These are phyloP conservation scores for Melanargia galathea DNA, from an alignment of 2,888 invertebrate genomes.

Conservation along the genomic window DNA sequence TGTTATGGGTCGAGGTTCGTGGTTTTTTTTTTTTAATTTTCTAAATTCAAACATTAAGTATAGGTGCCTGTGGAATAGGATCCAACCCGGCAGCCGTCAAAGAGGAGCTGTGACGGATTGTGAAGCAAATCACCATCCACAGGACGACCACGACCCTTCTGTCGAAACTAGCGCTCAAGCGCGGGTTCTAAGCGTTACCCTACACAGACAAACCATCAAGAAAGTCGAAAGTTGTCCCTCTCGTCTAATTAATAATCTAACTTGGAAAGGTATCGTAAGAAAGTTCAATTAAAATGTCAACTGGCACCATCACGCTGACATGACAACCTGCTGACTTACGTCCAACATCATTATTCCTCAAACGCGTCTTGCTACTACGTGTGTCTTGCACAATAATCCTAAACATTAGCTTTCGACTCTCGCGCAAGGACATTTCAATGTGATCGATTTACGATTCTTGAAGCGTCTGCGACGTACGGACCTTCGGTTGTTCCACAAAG, in stretches of 20 bases:
- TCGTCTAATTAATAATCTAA: constrained; percentile 22
- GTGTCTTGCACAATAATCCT: constrained; percentile 68
- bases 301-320: constrained; percentile 17
- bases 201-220: constrained; percentile 10
- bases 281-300: constrained; percentile 27
- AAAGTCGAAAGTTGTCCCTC: not conserved
- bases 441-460: constrained; percentile 52
- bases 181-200: not conserved
- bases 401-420: constrained; percentile 61
- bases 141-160: not conserved
- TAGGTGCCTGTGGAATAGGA: no score
- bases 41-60: no score
- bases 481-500: constrained; percentile 18
- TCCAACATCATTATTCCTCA: constrained; percentile 51
- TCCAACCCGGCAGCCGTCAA: no score
- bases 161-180: no score
- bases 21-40: no score
- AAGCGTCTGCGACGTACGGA: constrained; percentile 43
- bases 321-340: constrained; percentile 28
- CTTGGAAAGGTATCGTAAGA: constrained; percentile 13
- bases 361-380: constrained; percentile 59
- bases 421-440: constrained; percentile 66
- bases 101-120: not conserved
- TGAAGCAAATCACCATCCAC: not conserved
- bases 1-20: no score